phyloP scores from a whole-genome alignment of 92 coral and sea anemone genomes.

The Pocillopora meandrina region DNA sequence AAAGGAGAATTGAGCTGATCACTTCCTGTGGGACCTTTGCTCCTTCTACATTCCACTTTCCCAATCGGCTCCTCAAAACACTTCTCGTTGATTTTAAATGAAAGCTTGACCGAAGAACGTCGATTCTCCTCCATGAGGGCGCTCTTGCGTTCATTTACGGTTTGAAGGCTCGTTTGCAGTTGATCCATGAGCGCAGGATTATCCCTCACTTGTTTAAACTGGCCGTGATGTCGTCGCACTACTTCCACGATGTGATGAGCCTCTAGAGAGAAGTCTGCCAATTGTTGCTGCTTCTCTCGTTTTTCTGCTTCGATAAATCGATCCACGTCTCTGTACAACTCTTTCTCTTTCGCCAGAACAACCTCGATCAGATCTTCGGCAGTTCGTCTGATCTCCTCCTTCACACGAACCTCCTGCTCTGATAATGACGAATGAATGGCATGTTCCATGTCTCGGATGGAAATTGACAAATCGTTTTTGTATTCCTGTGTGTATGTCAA shows the following conservation, averaged over 20 bases:
- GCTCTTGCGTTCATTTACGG: conserved; percentile 16
- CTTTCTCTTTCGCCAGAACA: conserved; percentile 25
- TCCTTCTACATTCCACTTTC: conserved; percentile 12
- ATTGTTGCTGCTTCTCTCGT: conserved; percentile 19
- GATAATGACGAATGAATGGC: conserved; percentile 22
- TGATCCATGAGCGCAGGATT: conserved; percentile 1
- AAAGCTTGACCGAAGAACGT: neutral
- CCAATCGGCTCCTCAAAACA: conserved; percentile 29
- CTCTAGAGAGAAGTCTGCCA: conserved; percentile 31
- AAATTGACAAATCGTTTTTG: conserved; percentile 28
- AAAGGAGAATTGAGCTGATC: neutral
- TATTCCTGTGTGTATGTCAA: conserved; percentile 38
- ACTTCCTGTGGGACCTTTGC: neutral
- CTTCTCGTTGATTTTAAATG: conserved; percentile 10
- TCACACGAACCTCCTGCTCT: conserved; percentile 26
- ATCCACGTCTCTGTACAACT: conserved; percentile 33
- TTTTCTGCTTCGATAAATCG: conserved; percentile 25
- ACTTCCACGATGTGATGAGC: conserved; percentile 35
- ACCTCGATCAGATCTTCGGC: conserved; percentile 21
- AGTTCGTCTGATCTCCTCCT: conserved; percentile 15
- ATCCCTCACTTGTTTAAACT: conserved; percentile 17
- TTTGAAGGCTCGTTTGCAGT: conserved; percentile 12
- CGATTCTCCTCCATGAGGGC: conserved; percentile 10
- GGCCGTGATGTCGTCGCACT: conserved; percentile 26
- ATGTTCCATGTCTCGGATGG: conserved; percentile 33